phyloP scores from a whole-genome alignment of 1,140 invertebrate genomes.

The Zaprionus africanus region DNA sequence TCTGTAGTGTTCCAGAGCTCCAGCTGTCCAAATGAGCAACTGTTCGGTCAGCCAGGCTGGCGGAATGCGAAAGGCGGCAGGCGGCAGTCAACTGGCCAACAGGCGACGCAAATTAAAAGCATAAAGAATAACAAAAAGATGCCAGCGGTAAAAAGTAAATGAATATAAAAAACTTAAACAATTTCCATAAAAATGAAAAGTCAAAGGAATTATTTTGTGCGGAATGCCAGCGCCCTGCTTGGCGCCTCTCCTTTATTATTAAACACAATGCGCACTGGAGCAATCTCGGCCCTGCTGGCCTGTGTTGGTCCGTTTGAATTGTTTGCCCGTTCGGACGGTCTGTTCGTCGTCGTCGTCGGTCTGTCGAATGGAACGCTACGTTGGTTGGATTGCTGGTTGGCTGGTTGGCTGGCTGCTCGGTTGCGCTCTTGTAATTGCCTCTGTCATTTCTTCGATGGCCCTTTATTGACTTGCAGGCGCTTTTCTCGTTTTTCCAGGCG shows the following conservation, averaged over 20 bases:
- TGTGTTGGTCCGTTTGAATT: constrained; percentile 23
- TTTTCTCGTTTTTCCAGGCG: constrained; percentile 75
- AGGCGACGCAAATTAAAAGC: constrained; percentile 69
- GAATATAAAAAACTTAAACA: constrained; percentile 77
- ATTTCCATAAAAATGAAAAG: constrained; percentile 82
- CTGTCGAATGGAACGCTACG: neutral
- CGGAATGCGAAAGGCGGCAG: neutral
- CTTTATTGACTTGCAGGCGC: constrained; percentile 73
- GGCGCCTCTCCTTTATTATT: constrained; percentile 65
- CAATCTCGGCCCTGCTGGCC: constrained; percentile 23
- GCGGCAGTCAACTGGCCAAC: constrained; percentile 24
- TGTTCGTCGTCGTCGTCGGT: constrained; percentile 32
- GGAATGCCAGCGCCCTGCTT: constrained; percentile 12
- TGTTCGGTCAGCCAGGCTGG: constrained; percentile 5
- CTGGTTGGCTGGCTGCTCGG: constrained; percentile 17
- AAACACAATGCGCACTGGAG: constrained; percentile 65
- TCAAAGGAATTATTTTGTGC: constrained; percentile 69
- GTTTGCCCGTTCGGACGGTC: constrained; percentile 28
- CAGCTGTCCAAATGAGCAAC: constrained; percentile 1
- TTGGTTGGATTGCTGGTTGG: constrained; percentile 32
- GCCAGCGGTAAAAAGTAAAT: constrained; percentile 55
- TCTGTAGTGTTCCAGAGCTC: constrained; percentile 5
- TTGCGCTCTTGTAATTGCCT: constrained; percentile 68
- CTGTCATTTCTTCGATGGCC: constrained; percentile 58
- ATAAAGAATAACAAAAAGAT: constrained; percentile 68